Evolutionary conservation across 30 jellyfish, hydroid and myxozoan species (phyloP).

Genomic region (Hydractinia echinata): DNA sequence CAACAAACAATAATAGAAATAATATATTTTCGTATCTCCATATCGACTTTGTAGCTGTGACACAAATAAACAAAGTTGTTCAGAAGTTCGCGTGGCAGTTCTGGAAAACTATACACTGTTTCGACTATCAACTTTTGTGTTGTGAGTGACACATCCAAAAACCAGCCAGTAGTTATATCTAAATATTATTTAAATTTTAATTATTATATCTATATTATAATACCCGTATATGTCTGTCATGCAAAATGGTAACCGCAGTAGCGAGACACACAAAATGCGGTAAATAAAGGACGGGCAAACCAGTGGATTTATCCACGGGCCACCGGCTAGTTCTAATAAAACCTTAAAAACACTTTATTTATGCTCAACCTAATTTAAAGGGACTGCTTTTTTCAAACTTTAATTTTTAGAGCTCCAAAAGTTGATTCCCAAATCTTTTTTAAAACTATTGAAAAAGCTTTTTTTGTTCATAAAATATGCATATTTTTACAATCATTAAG

Average conservation of each 20-base stretch:
- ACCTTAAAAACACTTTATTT: not conserved
- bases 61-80: slow-evolving; percentile 12
- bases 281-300: no score
- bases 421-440: no score
- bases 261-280: no score
- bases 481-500: no score
- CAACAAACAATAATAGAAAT: slow-evolving; percentile 13
- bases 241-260: no score
- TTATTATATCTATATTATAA: no score
- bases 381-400: no score
- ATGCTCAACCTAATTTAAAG: not conserved
- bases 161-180: slow-evolving; percentile 5
- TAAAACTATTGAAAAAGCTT: no score
- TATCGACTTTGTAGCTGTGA: not conserved
- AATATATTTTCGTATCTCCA: not conserved
- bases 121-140: not conserved
- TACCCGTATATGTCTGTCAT: no score
- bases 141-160: not conserved
- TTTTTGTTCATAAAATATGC: no score
- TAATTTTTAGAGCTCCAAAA: no score
- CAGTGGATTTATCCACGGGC: no score
- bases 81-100: slow-evolving; percentile 3
- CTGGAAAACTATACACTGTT: not conserved
- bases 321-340: not conserved
- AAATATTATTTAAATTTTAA: not conserved